A percentile compares a stretch with the other conserved stretches of the same genome.
phyloP scores from a whole-genome alignment of 1,140 invertebrate species.

The Heliothis virescens region DNA sequence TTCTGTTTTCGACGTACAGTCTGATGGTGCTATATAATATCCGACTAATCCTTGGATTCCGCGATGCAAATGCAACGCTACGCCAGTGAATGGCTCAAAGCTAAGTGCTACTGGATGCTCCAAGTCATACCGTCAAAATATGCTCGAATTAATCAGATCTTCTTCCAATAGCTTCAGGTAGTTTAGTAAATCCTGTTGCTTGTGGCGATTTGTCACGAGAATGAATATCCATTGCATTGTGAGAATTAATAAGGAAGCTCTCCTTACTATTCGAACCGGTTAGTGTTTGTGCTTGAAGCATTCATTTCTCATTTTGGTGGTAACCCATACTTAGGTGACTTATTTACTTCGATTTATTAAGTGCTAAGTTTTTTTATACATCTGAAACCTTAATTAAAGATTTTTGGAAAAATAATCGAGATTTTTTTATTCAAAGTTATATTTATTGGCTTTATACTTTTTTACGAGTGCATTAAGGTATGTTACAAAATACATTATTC shows the following conservation, averaged over 20 bases:
- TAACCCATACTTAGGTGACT: neutral
- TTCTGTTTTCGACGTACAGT: slow-evolving; percentile 18
- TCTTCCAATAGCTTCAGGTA: neutral
- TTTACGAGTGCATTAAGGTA: neutral
- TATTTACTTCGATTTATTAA: no score
- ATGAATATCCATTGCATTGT: neutral
- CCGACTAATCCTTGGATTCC: slow-evolving; percentile 3
- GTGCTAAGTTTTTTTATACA: no score
- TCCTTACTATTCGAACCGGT: neutral
- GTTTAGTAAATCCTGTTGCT: neutral
- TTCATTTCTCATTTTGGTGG: no score
- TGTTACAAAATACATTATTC: neutral
- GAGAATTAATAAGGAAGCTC: neutral
- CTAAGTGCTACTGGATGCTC: slow-evolving; percentile 7
- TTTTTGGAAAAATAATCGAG: no score
- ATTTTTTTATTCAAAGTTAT: no score
- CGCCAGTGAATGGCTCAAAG: slow-evolving; percentile 4
- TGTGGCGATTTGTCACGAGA: neutral
- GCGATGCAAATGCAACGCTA: slow-evolving; percentile 25
- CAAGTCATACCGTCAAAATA: neutral
- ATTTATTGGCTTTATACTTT: no score
- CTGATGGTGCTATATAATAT: slow-evolving; percentile 23
- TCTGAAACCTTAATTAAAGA: no score
- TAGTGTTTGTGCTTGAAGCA: no score
- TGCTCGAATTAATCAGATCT: slow-evolving; percentile 20